A percentile compares a stretch with the other conserved stretches of the same genome.
Conservation (phyloP, 92 coral and sea anemone species). For the Plumapathes pennacea region DNA sequence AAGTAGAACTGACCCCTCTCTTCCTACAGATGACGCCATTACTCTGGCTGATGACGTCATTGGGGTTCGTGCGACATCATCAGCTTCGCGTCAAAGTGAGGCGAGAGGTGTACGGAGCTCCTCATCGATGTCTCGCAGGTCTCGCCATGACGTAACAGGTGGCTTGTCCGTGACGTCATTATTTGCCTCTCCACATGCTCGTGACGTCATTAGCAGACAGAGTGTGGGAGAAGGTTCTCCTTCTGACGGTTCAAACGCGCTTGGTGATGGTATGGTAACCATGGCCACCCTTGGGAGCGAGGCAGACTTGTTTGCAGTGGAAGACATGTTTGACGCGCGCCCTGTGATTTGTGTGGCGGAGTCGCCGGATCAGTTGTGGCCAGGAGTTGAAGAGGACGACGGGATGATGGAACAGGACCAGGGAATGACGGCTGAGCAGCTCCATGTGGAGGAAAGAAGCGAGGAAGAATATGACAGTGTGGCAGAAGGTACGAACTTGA, state of each 20-base stretch:
- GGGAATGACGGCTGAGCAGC: no score
- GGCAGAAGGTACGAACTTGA: constrained; percentile 26
- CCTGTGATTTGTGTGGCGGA: constrained; percentile 51
- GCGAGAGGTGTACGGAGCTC: background rate
- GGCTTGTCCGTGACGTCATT: background rate
- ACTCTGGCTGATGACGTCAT: background rate
- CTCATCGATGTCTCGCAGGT: background rate
- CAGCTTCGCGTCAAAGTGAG: background rate
- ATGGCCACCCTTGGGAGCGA: constrained; percentile 76
- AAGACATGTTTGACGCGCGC: constrained; percentile 32
- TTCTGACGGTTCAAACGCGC: constrained; percentile 24
- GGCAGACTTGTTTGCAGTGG: constrained; percentile 57
- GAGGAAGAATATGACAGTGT: constrained; percentile 36
- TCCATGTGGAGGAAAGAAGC: no score
- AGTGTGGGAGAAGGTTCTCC: constrained; percentile 5
- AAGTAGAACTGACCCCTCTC: background rate
- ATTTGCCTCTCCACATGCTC: no score
- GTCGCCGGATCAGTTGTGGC: constrained; percentile 61
- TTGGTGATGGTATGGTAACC: constrained; percentile 31
- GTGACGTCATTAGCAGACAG: background rate
- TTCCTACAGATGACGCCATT: constrained; percentile 1
- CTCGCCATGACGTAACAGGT: background rate
- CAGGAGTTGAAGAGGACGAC: constrained; percentile 33
- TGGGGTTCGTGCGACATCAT: background rate
- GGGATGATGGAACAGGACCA: no score